Conservation (phyloP, 2,888 invertebrate genomes). For the Kryphioiulus occultus region DNA sequence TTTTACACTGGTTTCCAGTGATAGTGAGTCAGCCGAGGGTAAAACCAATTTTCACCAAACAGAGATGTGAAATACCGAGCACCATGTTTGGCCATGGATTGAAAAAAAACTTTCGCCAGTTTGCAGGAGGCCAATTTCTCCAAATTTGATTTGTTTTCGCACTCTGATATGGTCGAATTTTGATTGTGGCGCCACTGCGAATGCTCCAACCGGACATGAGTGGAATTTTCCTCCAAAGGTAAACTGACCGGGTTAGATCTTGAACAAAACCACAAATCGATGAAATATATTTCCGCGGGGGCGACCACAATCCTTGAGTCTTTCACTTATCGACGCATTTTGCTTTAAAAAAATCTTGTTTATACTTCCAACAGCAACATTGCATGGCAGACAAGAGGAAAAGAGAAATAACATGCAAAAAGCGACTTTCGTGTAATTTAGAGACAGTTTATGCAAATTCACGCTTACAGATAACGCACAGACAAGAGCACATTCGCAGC, state of each 20-base stretch:
- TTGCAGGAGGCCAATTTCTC: background rate
- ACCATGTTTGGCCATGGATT: background rate
- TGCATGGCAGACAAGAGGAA: background rate
- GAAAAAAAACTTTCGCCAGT: background rate
- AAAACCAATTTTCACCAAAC: background rate
- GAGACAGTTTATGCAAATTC: background rate
- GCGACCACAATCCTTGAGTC: background rate
- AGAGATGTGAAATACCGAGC: background rate
- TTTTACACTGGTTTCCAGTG: background rate
- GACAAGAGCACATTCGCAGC: background rate
- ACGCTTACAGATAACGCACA: background rate
- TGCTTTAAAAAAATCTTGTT: background rate
- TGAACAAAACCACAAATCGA: background rate
- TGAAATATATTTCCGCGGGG: slow-evolving; percentile 5
- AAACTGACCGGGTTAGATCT: background rate
- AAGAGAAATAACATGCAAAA: background rate
- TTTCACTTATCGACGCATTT: background rate
- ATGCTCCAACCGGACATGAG: background rate
- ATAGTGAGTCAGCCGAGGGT: background rate
- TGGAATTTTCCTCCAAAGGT: background rate
- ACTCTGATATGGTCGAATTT: background rate
- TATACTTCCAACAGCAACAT: background rate
- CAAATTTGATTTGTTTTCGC: slow-evolving; percentile 5
- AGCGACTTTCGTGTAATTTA: background rate
- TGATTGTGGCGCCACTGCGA: background rate